Evolutionary conservation across 2,797 vertebrate species (phyloP), one percentile per base, ranked within the genome.

Genomic region (Macroramphosus scolopax): DNA sequence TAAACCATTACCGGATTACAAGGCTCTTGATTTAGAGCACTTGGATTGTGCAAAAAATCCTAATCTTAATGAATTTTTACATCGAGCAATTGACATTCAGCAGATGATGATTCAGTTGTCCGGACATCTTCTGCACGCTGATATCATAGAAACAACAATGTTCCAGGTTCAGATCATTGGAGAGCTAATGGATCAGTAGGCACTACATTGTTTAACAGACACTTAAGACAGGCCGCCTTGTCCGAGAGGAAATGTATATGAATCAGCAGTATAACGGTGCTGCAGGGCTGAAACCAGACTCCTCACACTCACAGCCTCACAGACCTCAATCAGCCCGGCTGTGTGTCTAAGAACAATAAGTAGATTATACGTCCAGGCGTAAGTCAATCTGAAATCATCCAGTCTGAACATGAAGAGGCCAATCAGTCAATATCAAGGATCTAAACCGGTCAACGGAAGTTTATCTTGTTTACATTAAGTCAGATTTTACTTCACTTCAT

Each of bases 251-350:
- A 63, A 63, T 78, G 45, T 38, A 38, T 50, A 56, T 80, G 80
- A 83, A 85, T 87, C 77, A 88, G 83, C 84, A 83, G 43, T 67
- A 69, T 80, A 44, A 63, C 53, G 15, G 37, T 59, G 63, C 78
- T 77, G 72, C 70, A 53, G 60, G 62, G 51, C 54, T 79, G 84
- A 88, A 88, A 88, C 58, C 57, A 8, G 22, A 39, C 65, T 72
- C 68, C 55, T 77, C 71, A 73, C 71, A 66, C 65, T 55, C 56
- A 30, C 11, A 68, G 75, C 68, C 75, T 70, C 60, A 78, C 77
- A 79, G 52, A 51, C 31, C 55, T 75, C 50, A 71, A 72, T 41
- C 65, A 67, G 63, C 63, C 54, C 16, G 48, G 48, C 57, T 53
- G 35, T n/a, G n/a, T n/a, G n/a, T n/a, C n/a, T n/a, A n/a, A n/a